Evolutionary conservation across 1,140 invertebrate species (phyloP).

Genomic region (Drosophila arizonae): DNA sequence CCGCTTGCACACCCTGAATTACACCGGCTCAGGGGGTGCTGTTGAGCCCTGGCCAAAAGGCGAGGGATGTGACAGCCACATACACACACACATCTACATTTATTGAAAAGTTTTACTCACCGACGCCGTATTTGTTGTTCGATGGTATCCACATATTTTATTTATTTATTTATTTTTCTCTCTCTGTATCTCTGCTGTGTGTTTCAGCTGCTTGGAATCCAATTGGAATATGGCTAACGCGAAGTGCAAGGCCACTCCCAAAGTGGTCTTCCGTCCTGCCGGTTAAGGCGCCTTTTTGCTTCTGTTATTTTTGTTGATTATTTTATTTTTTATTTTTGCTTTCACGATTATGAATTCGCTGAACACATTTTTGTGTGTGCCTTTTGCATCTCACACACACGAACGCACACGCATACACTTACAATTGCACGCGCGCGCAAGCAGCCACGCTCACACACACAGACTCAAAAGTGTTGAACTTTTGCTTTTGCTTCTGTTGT

Average conservation of each 20-base stretch:
- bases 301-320: neutral
- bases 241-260: slow-evolving; percentile 58
- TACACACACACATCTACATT: slow-evolving; percentile 10
- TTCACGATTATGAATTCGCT: slow-evolving; percentile 39
- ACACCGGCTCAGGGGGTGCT: slow-evolving; percentile 34
- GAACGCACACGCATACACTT: slow-evolving; percentile 26
- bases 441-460: slow-evolving; percentile 33
- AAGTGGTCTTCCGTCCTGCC: slow-evolving; percentile 16
- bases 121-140: slow-evolving; percentile 82
- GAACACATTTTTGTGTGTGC: slow-evolving; percentile 37
- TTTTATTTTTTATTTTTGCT: slow-evolving; percentile 18
- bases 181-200: neutral
- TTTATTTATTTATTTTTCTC: slow-evolving; percentile 13
- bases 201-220: slow-evolving; percentile 15
- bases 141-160: slow-evolving; percentile 80
- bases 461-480: slow-evolving; percentile 47
- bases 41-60: slow-evolving; percentile 32
- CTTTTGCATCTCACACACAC: slow-evolving; percentile 55
- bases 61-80: slow-evolving; percentile 31
- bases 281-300: slow-evolving; percentile 19
- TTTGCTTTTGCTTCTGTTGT: slow-evolving; percentile 65
- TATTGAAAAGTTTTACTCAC: slow-evolving; percentile 60
- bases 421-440: slow-evolving; percentile 20
- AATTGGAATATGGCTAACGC: slow-evolving; percentile 44
- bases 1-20: neutral